phyloP scores from a whole-genome alignment of 2,888 invertebrate species.

The Galerucella pusilla region DNA sequence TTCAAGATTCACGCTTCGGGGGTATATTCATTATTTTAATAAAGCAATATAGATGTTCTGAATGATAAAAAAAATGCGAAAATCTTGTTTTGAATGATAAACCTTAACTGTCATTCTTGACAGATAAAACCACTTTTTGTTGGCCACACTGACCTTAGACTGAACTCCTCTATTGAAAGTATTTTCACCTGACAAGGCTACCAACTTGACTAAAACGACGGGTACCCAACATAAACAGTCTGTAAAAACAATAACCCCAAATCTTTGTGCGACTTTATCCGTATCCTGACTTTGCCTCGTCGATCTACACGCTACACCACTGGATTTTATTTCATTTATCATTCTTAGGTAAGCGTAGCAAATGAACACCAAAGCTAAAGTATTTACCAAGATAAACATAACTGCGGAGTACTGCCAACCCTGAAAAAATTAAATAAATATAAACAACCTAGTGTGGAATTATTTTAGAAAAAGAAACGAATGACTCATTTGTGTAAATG shows the following conservation, averaged over 20 bases:
- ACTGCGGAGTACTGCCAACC: slow-evolving; percentile 72
- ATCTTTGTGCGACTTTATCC: slow-evolving; percentile 69
- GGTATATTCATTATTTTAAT: no score
- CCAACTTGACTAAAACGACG: slow-evolving; percentile 69
- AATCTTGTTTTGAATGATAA: no score
- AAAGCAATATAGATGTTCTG: no score
- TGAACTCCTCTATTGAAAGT: neutral
- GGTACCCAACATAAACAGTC: slow-evolving; percentile 74
- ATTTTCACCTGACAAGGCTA: slow-evolving; percentile 67
- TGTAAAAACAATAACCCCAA: slow-evolving; percentile 71
- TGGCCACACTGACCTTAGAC: no score
- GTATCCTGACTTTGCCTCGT: slow-evolving; percentile 70
- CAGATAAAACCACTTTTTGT: no score
- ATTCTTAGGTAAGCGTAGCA: slow-evolving; percentile 70
- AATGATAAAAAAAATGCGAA: no score
- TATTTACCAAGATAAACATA: slow-evolving; percentile 70
- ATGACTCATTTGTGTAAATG: no score
- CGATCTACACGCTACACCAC: slow-evolving; percentile 70
- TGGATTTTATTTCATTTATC: slow-evolving; percentile 70
- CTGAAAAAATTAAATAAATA: slow-evolving; percentile 53
- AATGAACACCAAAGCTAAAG: slow-evolving; percentile 69
- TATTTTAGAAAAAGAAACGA: neutral
- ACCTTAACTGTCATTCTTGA: no score
- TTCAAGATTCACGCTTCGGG: no score
- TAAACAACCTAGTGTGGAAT: neutral